Percentiles rank a stretch among this genome's conserved stretches.
These are phyloP conservation scores for Globicephala melas DNA, from an alignment of 2,113 vertebrate genomes.

Conservation along the genomic window DNA sequence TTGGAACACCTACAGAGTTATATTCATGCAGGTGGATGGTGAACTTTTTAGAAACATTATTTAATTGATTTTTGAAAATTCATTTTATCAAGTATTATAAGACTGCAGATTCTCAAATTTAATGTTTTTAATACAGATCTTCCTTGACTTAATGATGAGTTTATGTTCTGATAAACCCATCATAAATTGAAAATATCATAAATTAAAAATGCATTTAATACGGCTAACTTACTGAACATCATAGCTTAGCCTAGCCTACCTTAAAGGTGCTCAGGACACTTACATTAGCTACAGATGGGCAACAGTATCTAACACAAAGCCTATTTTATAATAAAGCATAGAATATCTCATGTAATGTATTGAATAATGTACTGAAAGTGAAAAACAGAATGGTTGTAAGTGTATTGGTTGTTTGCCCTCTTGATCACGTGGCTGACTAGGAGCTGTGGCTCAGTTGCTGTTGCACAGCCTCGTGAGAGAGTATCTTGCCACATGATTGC, in stretches of 20 bases:
- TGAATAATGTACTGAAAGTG: neutral
- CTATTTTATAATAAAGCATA: neutral
- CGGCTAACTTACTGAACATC: neutral
- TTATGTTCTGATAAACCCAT: neutral
- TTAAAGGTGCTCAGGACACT: neutral
- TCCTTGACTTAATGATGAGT: neutral
- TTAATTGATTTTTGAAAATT: neutral
- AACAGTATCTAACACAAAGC: neutral
- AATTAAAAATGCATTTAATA: neutral
- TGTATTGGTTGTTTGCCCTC: neutral
- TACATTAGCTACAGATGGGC: neutral
- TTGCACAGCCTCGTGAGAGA: neutral
- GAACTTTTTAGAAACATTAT: neutral
- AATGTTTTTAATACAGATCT: neutral
- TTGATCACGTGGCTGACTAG: neutral
- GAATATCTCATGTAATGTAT: neutral
- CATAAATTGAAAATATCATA: neutral
- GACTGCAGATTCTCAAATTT: neutral
- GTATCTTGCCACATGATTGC: neutral
- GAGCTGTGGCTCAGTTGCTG: neutral
- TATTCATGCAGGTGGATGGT: neutral
- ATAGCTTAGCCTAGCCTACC: neutral
- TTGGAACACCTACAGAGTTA: neutral
- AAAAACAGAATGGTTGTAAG: neutral
- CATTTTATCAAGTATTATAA: neutral